phyloP scores from a whole-genome alignment of 2,797 vertebrate genomes.

The Uromys caudimaculatus region DNA sequence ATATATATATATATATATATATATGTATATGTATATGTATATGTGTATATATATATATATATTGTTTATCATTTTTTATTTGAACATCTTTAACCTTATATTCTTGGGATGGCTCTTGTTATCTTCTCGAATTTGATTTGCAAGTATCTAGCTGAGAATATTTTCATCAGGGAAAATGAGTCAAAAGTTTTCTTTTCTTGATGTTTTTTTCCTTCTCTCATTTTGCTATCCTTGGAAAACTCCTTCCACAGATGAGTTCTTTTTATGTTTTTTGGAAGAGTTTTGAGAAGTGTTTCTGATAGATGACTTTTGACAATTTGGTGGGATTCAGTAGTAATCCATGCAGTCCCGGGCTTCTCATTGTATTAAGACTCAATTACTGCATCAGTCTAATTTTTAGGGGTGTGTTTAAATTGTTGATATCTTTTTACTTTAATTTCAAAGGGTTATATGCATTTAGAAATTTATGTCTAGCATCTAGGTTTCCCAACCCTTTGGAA shows the following conservation, averaged over 20 bases:
- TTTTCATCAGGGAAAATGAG: not conserved
- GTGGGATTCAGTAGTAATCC: not conserved
- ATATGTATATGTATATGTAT: too few species aligned
- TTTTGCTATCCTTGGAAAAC: not conserved
- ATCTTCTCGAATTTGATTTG: not conserved
- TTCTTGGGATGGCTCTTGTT: not conserved
- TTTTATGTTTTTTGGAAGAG: not conserved
- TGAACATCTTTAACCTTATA: not conserved
- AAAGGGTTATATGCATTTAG: not conserved
- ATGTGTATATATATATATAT: too few species aligned
- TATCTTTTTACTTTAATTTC: not conserved
- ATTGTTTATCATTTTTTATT: not conserved
- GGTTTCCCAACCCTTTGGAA: not conserved
- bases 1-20: too few species aligned
- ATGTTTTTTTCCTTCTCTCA: too few species aligned
- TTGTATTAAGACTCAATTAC: not conserved
- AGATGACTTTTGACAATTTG: not conserved
- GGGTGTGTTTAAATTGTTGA: not conserved
- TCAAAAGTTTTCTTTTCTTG: not conserved
- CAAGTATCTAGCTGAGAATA: not conserved
- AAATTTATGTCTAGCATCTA: not conserved
- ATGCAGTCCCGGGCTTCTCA: too few species aligned
- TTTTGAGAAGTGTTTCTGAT: not conserved
- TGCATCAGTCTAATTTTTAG: not conserved
- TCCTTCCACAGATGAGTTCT: not conserved